Evolutionary conservation across 2,113 vertebrate genomes (phyloP).

Genomic region (Mesitornis unicolor): DNA sequence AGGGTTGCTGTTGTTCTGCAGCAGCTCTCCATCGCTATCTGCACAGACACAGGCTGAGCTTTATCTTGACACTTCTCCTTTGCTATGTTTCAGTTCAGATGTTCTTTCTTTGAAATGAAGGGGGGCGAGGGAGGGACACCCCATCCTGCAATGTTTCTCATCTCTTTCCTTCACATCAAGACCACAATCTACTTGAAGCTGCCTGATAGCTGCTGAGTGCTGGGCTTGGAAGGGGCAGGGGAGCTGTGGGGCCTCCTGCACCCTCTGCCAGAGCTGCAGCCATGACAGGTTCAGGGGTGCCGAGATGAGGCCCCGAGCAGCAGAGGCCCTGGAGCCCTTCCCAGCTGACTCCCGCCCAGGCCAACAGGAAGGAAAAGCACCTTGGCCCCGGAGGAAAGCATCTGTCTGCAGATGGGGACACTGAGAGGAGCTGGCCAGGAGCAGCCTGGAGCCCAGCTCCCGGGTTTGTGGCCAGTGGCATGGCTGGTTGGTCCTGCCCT

Average conservation of each 20-base stretch:
- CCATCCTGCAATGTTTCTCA: fast-evolving
- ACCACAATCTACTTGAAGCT: neutral
- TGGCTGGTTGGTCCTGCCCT: neutral
- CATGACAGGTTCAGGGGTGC: neutral
- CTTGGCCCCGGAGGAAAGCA: neutral
- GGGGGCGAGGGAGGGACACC: neutral
- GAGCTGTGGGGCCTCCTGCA: fast-evolving
- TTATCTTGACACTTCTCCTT: neutral
- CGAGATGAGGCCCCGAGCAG: neutral
- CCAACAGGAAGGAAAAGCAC: neutral
- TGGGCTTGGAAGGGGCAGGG: neutral
- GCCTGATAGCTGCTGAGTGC: neutral
- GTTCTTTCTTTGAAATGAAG: neutral
- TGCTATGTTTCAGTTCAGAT: neutral
- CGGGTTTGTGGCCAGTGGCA: neutral
- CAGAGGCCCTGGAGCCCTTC: neutral
- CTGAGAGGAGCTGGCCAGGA: neutral
- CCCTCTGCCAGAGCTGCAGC: neutral
- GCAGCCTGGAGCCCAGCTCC: neutral
- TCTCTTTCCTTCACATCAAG: neutral
- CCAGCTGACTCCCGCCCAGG: neutral
- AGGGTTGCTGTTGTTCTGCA: neutral
- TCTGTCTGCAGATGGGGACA: neutral
- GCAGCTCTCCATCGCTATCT: neutral
- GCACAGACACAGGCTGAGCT: neutral